phyloP scores from a whole-genome alignment of 2,888 invertebrate species.

The Asteroscopus sphinx region DNA sequence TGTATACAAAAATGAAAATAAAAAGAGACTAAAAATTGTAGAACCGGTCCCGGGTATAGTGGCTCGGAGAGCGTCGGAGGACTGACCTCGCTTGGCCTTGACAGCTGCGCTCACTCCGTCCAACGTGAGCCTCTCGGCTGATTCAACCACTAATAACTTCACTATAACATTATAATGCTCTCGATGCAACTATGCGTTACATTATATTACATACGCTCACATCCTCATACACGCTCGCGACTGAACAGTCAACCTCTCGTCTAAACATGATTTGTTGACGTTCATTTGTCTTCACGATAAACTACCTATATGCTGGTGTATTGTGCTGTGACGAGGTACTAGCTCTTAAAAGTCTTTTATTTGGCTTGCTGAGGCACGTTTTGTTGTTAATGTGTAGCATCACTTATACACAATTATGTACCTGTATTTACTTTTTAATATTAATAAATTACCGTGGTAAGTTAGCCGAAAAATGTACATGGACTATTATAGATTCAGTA shows the following conservation, averaged over 20 bases:
- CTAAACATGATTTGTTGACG: slow-evolving; percentile 80
- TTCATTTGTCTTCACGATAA: slow-evolving; percentile 71
- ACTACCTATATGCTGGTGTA: slow-evolving; percentile 51
- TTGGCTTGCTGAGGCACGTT: slow-evolving; percentile 24
- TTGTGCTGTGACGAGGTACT: slow-evolving; percentile 31
- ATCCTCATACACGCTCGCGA: slow-evolving; percentile 56
- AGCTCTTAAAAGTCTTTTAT: slow-evolving; percentile 44
- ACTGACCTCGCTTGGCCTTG: slow-evolving; percentile 89
- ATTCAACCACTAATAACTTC: slow-evolving; percentile 87
- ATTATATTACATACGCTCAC: slow-evolving; percentile 67
- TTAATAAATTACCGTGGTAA: not conserved
- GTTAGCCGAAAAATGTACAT: not conserved
- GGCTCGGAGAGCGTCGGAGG: slow-evolving; percentile 87
- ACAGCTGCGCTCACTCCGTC: slow-evolving; percentile 86
- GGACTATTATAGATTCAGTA: no score
- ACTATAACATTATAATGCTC: slow-evolving; percentile 85
- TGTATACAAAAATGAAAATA: slow-evolving; percentile 90
- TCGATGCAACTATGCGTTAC: slow-evolving; percentile 83
- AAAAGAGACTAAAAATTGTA: slow-evolving; percentile 89
- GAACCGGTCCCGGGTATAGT: slow-evolving; percentile 87
- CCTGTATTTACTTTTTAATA: no score
- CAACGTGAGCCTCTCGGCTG: slow-evolving; percentile 80
- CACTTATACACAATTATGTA: slow-evolving; percentile 5
- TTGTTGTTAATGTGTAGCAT: slow-evolving; percentile 28
- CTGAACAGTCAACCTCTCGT: slow-evolving; percentile 65